phyloP scores from a whole-genome alignment of 2,113 vertebrate species.

The Pelusios castaneus region DNA sequence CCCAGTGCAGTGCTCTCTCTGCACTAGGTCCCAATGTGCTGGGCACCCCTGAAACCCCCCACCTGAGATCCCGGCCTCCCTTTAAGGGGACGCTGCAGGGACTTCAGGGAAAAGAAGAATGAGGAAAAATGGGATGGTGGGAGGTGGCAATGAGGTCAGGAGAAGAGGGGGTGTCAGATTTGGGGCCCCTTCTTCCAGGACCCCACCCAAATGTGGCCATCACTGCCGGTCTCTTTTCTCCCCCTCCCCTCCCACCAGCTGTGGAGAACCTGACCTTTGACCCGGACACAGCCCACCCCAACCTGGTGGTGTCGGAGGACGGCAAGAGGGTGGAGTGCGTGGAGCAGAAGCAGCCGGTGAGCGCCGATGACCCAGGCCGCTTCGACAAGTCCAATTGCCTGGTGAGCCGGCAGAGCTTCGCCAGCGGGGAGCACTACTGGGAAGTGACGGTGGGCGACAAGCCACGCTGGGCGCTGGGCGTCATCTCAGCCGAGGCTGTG shows the following conservation, averaged over 20 bases:
- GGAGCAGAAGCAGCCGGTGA: slow-evolving; percentile 71
- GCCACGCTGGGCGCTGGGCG: slow-evolving; percentile 88
- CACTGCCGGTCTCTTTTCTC: background rate
- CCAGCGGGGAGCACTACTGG: slow-evolving; percentile 87
- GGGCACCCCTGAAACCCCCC: background rate
- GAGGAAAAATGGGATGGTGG: background rate
- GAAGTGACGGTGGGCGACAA: slow-evolving; percentile 88
- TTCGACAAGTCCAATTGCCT: slow-evolving; percentile 89
- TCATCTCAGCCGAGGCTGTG: slow-evolving; percentile 82
- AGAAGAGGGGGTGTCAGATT: background rate
- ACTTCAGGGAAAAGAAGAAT: background rate
- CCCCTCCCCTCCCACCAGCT: background rate
- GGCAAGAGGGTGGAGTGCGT: slow-evolving; percentile 69
- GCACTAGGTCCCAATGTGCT: background rate
- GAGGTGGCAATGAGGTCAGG: background rate
- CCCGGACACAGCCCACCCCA: slow-evolving; percentile 68
- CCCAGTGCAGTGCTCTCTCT: background rate
- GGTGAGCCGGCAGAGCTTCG: slow-evolving; percentile 80
- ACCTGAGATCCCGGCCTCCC: background rate
- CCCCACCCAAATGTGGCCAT: fast-evolving
- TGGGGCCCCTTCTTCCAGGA: background rate
- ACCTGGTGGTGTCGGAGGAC: slow-evolving; percentile 51
- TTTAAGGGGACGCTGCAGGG: background rate
- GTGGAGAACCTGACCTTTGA: slow-evolving; percentile 70
- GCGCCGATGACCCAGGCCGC: slow-evolving; percentile 78